Evolutionary conservation across 2,888 invertebrate species (phyloP).

Genomic region (Caradrina kadenii): DNA sequence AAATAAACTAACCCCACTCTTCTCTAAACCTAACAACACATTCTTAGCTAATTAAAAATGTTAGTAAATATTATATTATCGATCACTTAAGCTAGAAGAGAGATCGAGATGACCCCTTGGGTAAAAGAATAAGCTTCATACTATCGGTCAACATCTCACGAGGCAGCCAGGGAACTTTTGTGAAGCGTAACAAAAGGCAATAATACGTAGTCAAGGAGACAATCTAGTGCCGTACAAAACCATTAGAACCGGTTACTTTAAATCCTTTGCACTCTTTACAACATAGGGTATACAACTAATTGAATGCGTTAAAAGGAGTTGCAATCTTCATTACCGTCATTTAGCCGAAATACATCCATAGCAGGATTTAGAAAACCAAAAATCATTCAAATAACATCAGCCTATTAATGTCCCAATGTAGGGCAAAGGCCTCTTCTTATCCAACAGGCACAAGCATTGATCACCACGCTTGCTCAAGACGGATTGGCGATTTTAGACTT

Average conservation of each 20-base stretch:
- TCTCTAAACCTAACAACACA: too few species aligned
- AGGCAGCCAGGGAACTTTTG: slow-evolving; percentile 24
- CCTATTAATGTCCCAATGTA: too few species aligned
- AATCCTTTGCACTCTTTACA: neutral
- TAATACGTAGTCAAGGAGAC: neutral
- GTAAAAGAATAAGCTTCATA: slow-evolving; percentile 12
- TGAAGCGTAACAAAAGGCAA: slow-evolving; percentile 34
- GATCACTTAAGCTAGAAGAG: neutral
- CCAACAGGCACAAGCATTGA: too few species aligned
- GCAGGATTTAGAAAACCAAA: too few species aligned
- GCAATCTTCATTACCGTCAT: too few species aligned
- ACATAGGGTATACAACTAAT: neutral
- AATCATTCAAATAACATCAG: too few species aligned
- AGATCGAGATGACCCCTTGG: slow-evolving; percentile 1
- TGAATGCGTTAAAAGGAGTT: neutral
- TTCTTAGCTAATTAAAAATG: too few species aligned
- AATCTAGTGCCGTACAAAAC: neutral
- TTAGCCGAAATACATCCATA: too few species aligned
- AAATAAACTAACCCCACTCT: too few species aligned
- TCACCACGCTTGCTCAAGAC: too few species aligned
- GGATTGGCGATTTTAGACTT: too few species aligned
- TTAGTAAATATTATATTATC: neutral
- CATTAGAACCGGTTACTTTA: neutral
- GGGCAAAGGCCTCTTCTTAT: too few species aligned
- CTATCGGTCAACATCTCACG: slow-evolving; percentile 22